Conservation (phyloP, 2,797 vertebrate genomes). For the Bovichtus diacanthus region DNA sequence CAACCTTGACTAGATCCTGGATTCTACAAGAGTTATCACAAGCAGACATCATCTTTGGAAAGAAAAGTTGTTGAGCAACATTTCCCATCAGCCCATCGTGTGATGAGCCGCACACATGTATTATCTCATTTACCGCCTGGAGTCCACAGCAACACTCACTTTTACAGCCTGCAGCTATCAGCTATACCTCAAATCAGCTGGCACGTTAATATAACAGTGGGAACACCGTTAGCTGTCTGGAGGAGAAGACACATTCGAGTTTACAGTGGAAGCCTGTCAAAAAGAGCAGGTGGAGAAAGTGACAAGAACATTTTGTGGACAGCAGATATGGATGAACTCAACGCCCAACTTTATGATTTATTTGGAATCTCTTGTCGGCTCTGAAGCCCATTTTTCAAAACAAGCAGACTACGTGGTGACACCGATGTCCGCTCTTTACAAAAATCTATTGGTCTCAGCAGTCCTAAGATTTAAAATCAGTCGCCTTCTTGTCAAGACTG, state of each 20-base stretch:
- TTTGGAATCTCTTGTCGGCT: conserved; percentile 8
- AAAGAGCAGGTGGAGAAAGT: conserved; percentile 30
- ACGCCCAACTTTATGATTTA: conserved; percentile 4
- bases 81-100: conserved; percentile 52
- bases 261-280: conserved; percentile 27
- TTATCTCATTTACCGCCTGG: conserved; percentile 55
- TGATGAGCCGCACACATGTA: conserved; percentile 43
- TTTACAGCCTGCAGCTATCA: conserved; percentile 59
- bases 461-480: conserved; percentile 27
- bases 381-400: conserved; percentile 6
- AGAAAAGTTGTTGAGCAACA: conserved; percentile 49
- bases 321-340: conserved; percentile 18
- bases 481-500: conserved; percentile 11
- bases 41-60: conserved; percentile 34
- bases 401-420: conserved; percentile 26
- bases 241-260: conserved; percentile 25
- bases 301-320: conserved; percentile 20
- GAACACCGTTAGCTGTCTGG: conserved; percentile 28
- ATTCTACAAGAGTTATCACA: conserved; percentile 29
- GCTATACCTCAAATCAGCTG: conserved; percentile 58
- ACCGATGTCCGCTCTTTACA: conserved; percentile 19
- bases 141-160: conserved; percentile 45
- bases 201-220: conserved; percentile 34
- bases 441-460: conserved; percentile 17
- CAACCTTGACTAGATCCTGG: conserved; percentile 8